Evolutionary conservation across 2,113 vertebrate species (phyloP).

Genomic region (Plotosus lineatus): DNA sequence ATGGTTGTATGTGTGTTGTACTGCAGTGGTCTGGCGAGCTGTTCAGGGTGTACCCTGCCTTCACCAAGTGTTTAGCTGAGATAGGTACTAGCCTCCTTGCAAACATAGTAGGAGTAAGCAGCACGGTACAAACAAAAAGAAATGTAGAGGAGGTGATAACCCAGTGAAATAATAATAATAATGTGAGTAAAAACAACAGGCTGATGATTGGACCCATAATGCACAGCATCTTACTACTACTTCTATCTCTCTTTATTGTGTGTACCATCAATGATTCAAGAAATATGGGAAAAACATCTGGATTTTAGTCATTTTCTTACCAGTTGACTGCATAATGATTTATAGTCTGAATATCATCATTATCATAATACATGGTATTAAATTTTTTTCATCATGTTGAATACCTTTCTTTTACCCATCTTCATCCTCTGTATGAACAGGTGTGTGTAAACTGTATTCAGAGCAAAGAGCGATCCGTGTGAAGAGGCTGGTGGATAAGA

Average conservation of each 20-base stretch:
- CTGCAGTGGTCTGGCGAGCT: too few species aligned
- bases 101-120: too few species aligned
- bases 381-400: neutral
- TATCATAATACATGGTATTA: neutral
- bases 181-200: neutral
- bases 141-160: too few species aligned
- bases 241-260: neutral
- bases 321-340: neutral
- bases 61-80: too few species aligned
- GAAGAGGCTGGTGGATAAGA: constrained; percentile 93
- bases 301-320: neutral
- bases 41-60: too few species aligned
- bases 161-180: too few species aligned
- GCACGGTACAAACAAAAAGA: too few species aligned
- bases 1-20: too few species aligned
- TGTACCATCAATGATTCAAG: neutral
- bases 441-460: constrained; percentile 94
- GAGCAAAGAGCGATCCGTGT: constrained; percentile 94
- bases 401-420: neutral
- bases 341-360: neutral
- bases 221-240: neutral
- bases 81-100: too few species aligned
- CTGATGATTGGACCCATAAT: too few species aligned
- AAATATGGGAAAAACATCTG: neutral
- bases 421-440: constrained; percentile 61